These are phyloP conservation scores for Columba guinea DNA, from an alignment of 2,797 vertebrate species.

Conservation along the genomic window DNA sequence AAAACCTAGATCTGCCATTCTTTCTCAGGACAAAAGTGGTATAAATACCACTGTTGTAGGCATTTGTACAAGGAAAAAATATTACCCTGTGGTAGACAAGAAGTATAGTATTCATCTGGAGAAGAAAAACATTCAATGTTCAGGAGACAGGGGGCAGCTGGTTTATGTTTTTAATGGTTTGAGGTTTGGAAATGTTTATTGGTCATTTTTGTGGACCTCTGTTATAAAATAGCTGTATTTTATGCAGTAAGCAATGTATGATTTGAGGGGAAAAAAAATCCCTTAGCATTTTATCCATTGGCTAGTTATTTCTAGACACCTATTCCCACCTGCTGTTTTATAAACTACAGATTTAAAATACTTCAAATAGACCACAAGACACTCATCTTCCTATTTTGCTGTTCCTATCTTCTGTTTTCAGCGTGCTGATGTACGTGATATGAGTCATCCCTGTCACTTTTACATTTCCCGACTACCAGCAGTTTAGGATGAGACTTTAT, in stretches of 20 bases:
- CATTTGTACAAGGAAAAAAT: neutral
- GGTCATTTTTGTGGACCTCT: neutral
- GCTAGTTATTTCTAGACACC: neutral
- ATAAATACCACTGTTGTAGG: neutral
- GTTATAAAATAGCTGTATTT: neutral
- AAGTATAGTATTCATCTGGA: neutral
- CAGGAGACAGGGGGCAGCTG: neutral
- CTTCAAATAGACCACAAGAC: neutral
- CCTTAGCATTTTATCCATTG: neutral
- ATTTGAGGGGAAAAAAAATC: neutral
- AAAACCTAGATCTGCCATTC: neutral
- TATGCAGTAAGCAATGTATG: neutral
- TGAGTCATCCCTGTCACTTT: constrained; percentile 7
- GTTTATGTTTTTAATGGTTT: neutral
- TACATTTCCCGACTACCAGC: neutral
- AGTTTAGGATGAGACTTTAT: neutral
- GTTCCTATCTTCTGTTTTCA: constrained; percentile 5
- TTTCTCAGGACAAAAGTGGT: neutral
- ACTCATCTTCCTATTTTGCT: neutral
- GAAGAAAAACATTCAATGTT: neutral
- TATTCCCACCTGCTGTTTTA: neutral
- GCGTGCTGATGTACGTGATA: neutral
- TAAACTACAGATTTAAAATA: neutral
- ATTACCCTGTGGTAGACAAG: neutral
- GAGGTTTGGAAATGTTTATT: neutral